Evolutionary conservation across 1,140 invertebrate species (phyloP).

Genomic region (Drosophila lacteicornis): DNA sequence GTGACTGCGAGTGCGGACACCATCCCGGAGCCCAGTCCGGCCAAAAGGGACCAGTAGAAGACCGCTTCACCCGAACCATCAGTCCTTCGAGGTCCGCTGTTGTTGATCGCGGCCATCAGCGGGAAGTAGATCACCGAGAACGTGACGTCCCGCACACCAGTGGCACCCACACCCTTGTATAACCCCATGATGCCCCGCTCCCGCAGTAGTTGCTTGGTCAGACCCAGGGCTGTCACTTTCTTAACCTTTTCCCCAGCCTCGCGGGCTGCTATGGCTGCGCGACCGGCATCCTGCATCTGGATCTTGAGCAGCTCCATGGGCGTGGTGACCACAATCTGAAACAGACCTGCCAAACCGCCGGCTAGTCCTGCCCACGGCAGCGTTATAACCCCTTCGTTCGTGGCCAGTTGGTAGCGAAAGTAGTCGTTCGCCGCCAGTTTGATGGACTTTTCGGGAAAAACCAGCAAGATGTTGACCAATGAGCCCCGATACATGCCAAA

Average conservation of each 20-base stretch:
- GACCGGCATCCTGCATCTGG: slow-evolving; percentile 98
- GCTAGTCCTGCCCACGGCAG: slow-evolving; percentile 94
- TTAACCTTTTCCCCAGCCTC: slow-evolving; percentile 87
- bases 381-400: slow-evolving; percentile 88
- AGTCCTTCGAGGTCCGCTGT: slow-evolving; percentile 91
- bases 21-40: slow-evolving; percentile 95
- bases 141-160: slow-evolving; percentile 95
- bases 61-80: slow-evolving; percentile 91
- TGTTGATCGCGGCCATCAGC: slow-evolving; percentile 96
- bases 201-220: slow-evolving; percentile 91
- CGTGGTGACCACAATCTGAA: slow-evolving; percentile 99
- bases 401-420: slow-evolving; percentile 92
- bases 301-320: slow-evolving; percentile 99
- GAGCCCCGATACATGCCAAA: slow-evolving; percentile 99
- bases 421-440: slow-evolving; percentile 99
- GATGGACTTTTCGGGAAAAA: slow-evolving; percentile 99
- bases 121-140: slow-evolving; percentile 99
- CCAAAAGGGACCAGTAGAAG: slow-evolving; percentile 92
- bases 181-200: slow-evolving; percentile 96
- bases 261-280: slow-evolving; percentile 89
- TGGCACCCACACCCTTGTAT: slow-evolving; percentile 97
- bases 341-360: slow-evolving; percentile 97
- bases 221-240: slow-evolving; percentile 92
- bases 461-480: slow-evolving; percentile 97
- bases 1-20: slow-evolving; percentile 95